Percentiles rank a stretch among this genome's conserved stretches.
These are phyloP conservation scores for Latrodectus hesperus DNA, from an alignment of 2,888 invertebrate species.

Conservation along the genomic window DNA sequence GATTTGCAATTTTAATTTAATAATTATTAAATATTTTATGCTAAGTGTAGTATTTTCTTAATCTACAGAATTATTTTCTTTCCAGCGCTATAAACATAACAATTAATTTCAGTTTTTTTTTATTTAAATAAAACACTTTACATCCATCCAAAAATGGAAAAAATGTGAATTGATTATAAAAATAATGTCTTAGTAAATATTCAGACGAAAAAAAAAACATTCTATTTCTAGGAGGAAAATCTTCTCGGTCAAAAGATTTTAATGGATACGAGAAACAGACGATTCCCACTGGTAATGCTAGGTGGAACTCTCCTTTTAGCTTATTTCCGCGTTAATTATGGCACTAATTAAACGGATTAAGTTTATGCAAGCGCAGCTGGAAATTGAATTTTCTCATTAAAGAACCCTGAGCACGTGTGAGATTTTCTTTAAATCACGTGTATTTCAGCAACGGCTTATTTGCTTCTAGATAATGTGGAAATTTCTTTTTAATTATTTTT, in stretches of 20 bases:
- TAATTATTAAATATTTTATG: too few species aligned
- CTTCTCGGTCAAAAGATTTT: not conserved
- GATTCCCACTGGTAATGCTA: slow-evolving; percentile 26
- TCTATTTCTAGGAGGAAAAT: not conserved
- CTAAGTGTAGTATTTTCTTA: too few species aligned
- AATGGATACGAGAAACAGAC: not conserved
- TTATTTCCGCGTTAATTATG: slow-evolving; percentile 30
- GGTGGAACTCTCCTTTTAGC: slow-evolving; percentile 19
- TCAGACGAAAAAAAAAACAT: too few species aligned
- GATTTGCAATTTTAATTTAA: too few species aligned
- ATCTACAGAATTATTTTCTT: too few species aligned
- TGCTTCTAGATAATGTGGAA: not conserved
- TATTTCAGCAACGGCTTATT: slow-evolving; percentile 2
- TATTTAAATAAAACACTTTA: too few species aligned
- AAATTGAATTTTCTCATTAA: slow-evolving; percentile 53
- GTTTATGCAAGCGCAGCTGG: slow-evolving; percentile 43
- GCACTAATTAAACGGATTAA: slow-evolving; percentile 53
- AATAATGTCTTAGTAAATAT: too few species aligned
- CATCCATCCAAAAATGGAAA: too few species aligned
- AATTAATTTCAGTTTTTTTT: too few species aligned
- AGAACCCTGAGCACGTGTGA: not conserved
- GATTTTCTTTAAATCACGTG: slow-evolving; percentile 26
- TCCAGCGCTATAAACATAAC: too few species aligned
- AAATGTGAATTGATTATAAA: too few species aligned
- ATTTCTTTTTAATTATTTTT: not conserved